A percentile compares a stretch with the other conserved stretches of the same genome.
Evolutionary conservation across 2,888 invertebrate genomes (phyloP).

Genomic region (Schizotus pectinicornis): DNA sequence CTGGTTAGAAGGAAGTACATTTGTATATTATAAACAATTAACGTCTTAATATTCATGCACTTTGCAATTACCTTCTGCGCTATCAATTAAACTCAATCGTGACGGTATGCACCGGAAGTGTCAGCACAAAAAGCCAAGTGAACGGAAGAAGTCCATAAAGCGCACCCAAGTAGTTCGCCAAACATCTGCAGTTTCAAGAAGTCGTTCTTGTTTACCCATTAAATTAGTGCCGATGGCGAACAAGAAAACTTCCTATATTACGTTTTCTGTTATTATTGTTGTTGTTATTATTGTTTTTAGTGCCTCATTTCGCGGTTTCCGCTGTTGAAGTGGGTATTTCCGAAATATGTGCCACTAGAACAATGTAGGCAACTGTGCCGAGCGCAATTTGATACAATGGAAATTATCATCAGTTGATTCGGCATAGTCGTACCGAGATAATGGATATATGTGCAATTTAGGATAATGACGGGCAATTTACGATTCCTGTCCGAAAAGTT

Average conservation of each 20-base stretch:
- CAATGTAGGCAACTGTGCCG: slow-evolving; percentile 11
- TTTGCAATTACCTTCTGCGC: slow-evolving; percentile 3
- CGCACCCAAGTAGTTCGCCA: slow-evolving; percentile 6
- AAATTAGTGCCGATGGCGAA: no score
- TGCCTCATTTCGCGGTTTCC: no score
- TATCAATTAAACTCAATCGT: slow-evolving; percentile 22
- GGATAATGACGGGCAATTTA: no score
- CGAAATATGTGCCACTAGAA: slow-evolving; percentile 17
- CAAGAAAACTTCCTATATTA: no score
- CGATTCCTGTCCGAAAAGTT: no score
- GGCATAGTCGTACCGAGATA: no score
- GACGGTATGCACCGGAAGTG: slow-evolving; percentile 21
- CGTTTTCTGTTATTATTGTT: no score
- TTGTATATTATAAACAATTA: no score
- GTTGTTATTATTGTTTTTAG: no score
- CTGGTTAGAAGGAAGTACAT: no score
- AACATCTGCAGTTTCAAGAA: slow-evolving; percentile 6
- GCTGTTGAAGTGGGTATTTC: not conserved
- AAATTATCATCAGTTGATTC: slow-evolving; percentile 1
- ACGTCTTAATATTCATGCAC: slow-evolving; percentile 1
- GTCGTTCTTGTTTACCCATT: slow-evolving; percentile 9
- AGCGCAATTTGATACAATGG: slow-evolving; percentile 6
- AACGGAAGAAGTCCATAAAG: slow-evolving; percentile 15
- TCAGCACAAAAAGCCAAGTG: slow-evolving; percentile 8
- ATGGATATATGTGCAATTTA: no score